Conservation (phyloP, 2,888 invertebrate species). For the Drosophila picticornis region DNA sequence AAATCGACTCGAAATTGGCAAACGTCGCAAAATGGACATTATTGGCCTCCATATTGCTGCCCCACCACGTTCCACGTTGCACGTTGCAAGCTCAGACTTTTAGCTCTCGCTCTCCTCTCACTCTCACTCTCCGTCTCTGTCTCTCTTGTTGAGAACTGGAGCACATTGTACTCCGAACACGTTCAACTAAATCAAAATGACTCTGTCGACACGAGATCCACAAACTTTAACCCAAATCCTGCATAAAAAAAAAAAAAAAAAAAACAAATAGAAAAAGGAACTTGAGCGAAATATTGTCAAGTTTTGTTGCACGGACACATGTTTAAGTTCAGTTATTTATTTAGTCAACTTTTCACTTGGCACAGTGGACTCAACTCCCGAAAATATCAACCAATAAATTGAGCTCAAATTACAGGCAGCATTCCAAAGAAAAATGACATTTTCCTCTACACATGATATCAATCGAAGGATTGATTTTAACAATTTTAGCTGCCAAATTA, state of each 20-base stretch:
- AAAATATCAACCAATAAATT: background rate
- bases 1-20: constrained; percentile 79
- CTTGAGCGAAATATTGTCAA: constrained; percentile 57
- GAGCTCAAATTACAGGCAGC: too few relatives aligned
- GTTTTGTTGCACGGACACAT: constrained; percentile 52
- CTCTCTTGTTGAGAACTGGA: constrained; percentile 28
- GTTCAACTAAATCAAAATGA: constrained; percentile 53
- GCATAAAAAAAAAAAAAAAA: background rate
- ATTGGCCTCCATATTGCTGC: constrained; percentile 61
- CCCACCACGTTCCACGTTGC: constrained; percentile 44
- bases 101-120: background rate
- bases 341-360: constrained; percentile 70
- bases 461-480: too few relatives aligned
- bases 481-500: too few relatives aligned
- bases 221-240: constrained; percentile 37
- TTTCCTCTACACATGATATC: too few relatives aligned
- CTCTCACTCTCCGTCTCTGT: background rate
- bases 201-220: constrained; percentile 47
- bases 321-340: constrained; percentile 73
- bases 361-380: constrained; percentile 12
- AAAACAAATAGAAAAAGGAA: background rate
- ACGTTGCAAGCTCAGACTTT: constrained; percentile 20
- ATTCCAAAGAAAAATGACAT: too few relatives aligned
- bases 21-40: constrained; percentile 79
- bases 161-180: constrained; percentile 34